Base-by-base conservation (phyloP, 2,113 vertebrate species). In the Theristicus caerulescens region DNA sequence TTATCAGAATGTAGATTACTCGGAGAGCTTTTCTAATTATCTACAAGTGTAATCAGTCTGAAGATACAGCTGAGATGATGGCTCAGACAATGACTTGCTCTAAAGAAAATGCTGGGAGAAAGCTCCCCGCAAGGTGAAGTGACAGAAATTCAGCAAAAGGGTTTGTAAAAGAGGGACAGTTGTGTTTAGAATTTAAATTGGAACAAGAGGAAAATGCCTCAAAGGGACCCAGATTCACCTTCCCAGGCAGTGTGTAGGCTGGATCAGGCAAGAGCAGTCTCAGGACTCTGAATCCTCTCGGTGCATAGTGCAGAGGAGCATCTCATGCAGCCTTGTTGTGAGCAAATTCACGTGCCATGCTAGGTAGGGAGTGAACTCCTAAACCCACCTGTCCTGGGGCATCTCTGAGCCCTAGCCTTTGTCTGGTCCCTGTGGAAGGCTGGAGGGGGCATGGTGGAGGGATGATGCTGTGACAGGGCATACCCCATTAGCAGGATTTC, bases 1-100 rank as follows among this genome's bases (percentile, higher is more conserved):
- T 96, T 93, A 64, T 96, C 85, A 58, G 82, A 57, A 65, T 36
- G 65, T 44, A 87, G 86, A 72, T 74, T 69, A 79, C 91, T 70
- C 24, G 0, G 73, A 90, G 66, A 95, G 88, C 64, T 91, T 96
- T 92, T 87, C 88, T 94, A 95, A 94, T 94, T 93, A 94, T 61
- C 73, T 78, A 49, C 40, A 40, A 58, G 29, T 58, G 44, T 57
- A 94, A 87, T 92, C 72, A 83, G 51, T 71, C 79, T 92, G 74
- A 58, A 85, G 76, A 71, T 26, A 46, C 64, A 64, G 62, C 67
- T 71, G 29, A 31, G 27, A 20, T 49, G 89, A 87, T 65, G 73
- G 85, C 36, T 81, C 57, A 72, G 26, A 62, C 62, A 89, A 70
- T 54, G 65, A 87, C 58, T 66, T 54, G 11, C 55, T 94, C 32